A percentile compares a stretch with the other conserved stretches of the same genome.
These are phyloP conservation scores for Tortrix viridana DNA, from an alignment of 2,888 invertebrate species.

Conservation along the genomic window DNA sequence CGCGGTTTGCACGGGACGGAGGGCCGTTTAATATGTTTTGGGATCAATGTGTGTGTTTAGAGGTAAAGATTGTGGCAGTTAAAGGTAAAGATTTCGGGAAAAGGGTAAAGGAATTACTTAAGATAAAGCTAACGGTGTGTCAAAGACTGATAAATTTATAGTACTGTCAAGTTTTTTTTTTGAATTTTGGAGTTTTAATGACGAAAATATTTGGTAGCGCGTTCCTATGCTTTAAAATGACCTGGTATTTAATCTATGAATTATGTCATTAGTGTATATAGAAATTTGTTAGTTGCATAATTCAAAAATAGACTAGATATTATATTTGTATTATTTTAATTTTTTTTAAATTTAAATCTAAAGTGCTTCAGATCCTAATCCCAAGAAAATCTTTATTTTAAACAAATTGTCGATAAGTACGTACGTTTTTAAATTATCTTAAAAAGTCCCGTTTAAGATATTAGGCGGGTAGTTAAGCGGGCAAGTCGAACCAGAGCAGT, in stretches of 20 bases:
- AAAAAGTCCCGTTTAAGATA: slow-evolving; percentile 47
- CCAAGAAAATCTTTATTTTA: slow-evolving; percentile 27
- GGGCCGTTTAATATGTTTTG: slow-evolving; percentile 11
- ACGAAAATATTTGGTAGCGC: too few species aligned
- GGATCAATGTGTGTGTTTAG: not conserved
- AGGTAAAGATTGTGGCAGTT: not conserved
- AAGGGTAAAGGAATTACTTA: not conserved
- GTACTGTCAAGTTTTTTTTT: too few species aligned
- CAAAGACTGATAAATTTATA: too few species aligned
- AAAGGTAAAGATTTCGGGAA: not conserved
- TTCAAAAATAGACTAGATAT: too few species aligned
- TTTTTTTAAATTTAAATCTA: too few species aligned
- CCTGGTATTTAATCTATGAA: not conserved
- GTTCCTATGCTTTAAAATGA: too few species aligned
- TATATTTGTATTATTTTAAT: too few species aligned
- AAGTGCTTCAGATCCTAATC: not conserved
- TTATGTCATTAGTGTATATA: too few species aligned
- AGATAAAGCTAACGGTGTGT: too few species aligned
- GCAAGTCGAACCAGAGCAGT: slow-evolving; percentile 48
- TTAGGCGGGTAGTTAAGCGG: slow-evolving; percentile 42
- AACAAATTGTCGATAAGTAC: slow-evolving; percentile 23
- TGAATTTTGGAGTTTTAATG: too few species aligned
- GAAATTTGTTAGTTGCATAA: too few species aligned
- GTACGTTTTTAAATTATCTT: slow-evolving; percentile 39
- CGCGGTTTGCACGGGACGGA: slow-evolving; percentile 21